Conservation (phyloP, 1,140 invertebrate species). For the Trypoxylus dichotomus region DNA sequence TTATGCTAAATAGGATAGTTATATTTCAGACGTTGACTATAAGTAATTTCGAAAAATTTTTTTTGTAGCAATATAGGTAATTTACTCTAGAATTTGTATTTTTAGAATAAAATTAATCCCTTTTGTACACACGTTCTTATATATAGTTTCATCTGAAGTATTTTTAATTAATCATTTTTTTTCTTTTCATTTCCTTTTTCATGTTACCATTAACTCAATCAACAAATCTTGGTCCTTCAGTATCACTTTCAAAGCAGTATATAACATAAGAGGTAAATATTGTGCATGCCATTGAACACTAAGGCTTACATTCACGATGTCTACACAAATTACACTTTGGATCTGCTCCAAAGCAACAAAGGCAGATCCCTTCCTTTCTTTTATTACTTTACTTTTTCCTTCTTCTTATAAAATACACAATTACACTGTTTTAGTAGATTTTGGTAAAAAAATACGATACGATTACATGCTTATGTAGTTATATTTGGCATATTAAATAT, state of each 20-base stretch:
- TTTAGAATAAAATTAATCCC: no score
- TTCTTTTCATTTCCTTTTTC: not conserved
- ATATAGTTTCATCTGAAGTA: no score
- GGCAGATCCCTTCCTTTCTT: not conserved
- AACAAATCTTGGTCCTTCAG: not conserved
- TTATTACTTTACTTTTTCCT: not conserved
- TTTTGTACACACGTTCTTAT: no score
- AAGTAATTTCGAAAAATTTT: no score
- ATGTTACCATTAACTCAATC: not conserved
- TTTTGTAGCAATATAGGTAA: no score
- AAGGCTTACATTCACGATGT: not conserved
- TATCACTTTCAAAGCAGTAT: not conserved
- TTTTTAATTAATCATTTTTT: not conserved
- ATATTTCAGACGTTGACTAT: no score
- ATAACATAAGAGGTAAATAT: conserved; percentile 8
- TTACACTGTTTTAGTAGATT: conserved; percentile 7
- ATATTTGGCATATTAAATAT: not conserved
- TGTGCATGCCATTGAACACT: not conserved
- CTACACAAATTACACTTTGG: not conserved
- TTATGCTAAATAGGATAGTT: no score
- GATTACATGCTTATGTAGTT: not conserved
- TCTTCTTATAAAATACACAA: not conserved
- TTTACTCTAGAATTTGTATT: no score
- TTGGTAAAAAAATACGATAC: not conserved
- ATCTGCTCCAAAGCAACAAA: not conserved